Percentiles rank a stretch among this genome's conserved stretches.
Evolutionary conservation across 2,113 vertebrate genomes (phyloP).

Genomic region (Leucopsar rothschildi): DNA sequence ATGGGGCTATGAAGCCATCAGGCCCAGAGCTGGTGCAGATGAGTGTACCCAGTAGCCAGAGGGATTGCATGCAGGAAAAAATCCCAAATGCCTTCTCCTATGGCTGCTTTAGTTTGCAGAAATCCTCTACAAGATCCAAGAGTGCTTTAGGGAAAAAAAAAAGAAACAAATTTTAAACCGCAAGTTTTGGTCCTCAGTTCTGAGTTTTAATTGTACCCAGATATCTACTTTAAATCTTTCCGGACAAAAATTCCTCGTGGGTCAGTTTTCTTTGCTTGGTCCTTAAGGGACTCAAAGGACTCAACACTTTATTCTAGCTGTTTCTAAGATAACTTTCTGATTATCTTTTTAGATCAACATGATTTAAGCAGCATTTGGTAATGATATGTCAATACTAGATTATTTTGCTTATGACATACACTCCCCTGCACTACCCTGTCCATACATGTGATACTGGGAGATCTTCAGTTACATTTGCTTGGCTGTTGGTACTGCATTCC

Average conservation of each 20-base stretch:
- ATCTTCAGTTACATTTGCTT: not conserved
- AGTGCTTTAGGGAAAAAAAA: not conserved
- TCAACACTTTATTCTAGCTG: not conserved
- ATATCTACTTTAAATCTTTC: not conserved
- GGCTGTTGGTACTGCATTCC: not conserved
- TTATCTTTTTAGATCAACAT: not conserved
- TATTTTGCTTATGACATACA: not conserved
- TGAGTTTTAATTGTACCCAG: not conserved
- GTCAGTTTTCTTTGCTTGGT: not conserved
- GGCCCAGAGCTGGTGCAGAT: not conserved
- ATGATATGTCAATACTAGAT: not conserved
- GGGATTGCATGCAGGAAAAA: not conserved
- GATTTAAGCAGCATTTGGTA: not conserved
- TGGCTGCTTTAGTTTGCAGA: not conserved
- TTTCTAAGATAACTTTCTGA: not conserved
- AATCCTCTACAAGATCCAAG: not conserved
- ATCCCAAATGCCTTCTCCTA: not conserved
- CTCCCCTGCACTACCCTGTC: not conserved
- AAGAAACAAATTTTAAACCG: not conserved
- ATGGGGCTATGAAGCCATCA: fast-evolving
- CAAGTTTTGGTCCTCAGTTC: not conserved
- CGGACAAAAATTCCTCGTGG: not conserved
- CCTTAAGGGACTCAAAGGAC: not conserved
- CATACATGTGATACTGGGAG: fast-evolving
- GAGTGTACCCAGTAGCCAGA: fast-evolving